These are phyloP conservation scores for Coremacera marginata DNA, from an alignment of 2,888 invertebrate genomes.

Conservation along the genomic window DNA sequence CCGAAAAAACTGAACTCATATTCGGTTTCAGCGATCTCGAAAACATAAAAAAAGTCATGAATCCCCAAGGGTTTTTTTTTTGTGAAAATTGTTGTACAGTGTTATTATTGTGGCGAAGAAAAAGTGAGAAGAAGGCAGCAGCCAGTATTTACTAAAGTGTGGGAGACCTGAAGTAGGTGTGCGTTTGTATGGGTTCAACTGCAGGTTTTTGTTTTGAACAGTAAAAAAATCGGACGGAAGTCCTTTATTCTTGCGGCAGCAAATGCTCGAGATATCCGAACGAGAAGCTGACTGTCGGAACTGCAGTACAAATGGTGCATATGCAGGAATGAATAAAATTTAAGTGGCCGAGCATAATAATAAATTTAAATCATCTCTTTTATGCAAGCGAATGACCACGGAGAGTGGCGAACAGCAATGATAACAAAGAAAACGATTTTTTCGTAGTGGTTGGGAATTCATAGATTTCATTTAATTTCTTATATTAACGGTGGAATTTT, in stretches of 20 bases:
- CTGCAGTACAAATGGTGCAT: conserved; percentile 15
- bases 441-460: no score
- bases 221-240: conserved; percentile 3
- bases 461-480: no score
- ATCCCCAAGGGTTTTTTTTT: no score
- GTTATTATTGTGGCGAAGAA: conserved; percentile 5
- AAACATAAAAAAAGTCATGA: no score
- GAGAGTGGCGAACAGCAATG: background rate
- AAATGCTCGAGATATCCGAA: background rate
- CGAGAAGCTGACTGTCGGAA: background rate
- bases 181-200: background rate
- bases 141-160: background rate
- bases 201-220: background rate
- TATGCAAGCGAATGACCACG: background rate
- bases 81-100: no score
- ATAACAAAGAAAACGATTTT: background rate
- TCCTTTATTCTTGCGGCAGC: conserved; percentile 18
- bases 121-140: background rate
- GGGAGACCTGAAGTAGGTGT: background rate
- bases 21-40: no score
- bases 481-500: no score
- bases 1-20: no score
- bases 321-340: conserved; percentile 22
- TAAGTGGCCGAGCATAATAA: conserved; percentile 19
- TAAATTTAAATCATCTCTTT: conserved; percentile 36